Conservation (phyloP, 2,113 vertebrate species). For the Hippocampus mohnikei region DNA sequence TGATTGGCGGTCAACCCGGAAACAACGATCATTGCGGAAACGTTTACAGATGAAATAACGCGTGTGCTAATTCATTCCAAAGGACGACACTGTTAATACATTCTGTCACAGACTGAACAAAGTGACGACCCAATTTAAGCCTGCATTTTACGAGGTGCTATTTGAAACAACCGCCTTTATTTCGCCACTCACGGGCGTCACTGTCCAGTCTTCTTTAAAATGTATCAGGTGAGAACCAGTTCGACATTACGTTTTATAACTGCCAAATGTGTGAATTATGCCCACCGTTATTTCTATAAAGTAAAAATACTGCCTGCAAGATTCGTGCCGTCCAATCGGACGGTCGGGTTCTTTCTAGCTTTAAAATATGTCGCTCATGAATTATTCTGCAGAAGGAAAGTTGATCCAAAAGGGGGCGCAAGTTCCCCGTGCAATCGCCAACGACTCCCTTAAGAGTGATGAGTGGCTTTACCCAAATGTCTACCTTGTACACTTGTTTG, state of each 20-base stretch:
- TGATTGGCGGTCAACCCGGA: no score
- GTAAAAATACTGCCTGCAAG: no score
- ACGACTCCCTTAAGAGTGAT: no score
- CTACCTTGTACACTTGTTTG: no score
- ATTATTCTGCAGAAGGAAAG: not conserved
- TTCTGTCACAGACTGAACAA: not conserved
- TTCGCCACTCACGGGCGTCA: not conserved
- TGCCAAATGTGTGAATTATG: not conserved
- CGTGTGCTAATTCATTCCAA: no score
- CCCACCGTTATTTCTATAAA: not conserved
- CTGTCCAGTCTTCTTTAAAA: not conserved
- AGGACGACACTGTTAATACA: no score
- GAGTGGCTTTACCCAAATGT: no score
- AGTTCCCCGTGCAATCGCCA: not conserved
- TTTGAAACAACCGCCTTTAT: not conserved
- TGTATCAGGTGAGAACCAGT: not conserved
- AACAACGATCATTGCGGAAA: not conserved
- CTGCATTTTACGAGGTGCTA: not conserved
- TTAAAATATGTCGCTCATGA: no score
- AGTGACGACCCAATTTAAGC: not conserved
- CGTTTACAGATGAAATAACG: not conserved
- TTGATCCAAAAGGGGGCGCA: not conserved
- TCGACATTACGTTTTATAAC: not conserved
- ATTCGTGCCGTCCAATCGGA: no score
- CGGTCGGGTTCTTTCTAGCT: no score